Evolutionary conservation across 2,888 invertebrate genomes (phyloP), one percentile per base, ranked within the genome.

Genomic region (Blastobasis adustella): DNA sequence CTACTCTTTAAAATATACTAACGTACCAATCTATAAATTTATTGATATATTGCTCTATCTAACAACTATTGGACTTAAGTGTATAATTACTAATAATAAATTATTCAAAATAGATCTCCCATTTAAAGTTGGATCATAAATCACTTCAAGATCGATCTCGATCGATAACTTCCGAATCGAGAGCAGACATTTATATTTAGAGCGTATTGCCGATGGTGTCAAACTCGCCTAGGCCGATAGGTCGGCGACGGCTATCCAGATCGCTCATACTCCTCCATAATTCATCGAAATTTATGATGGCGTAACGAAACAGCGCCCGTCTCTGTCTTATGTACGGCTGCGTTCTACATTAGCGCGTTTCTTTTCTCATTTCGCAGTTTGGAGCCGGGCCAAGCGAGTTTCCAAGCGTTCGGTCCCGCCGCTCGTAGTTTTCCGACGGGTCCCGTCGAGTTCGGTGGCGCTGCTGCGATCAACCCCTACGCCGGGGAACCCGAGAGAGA

Each of bases 281-380:
- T 73, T 88, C 82, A 87, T 85, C 75, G 70, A 71, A 81, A 79
- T 80, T 79, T 77, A 82, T 72, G 76, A 79, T 80, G 75, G 73
- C 73, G 74, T 71, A 71, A 76, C 69, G 75, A 79, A 79, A 80
- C 72, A 65, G 66, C 74, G 56, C 65, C 77, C 76, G 73, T 88
- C 88, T 83, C 87, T 82, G 67, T 88, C 87, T 79, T 71, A 73
- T 83, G 71, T 80, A 79, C 71, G 73, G 70, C 61, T 68, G 67
- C 66, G 81, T 71, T 79, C 73, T 79, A 81, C 80, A 82, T 84
- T 82, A 80, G 79, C 78, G 67, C 73, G 71, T 85, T 86, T 86
- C 84, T 88, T 88, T 87, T 87, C 87, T 85, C 87, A 85, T 87
- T 87, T 89, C 83, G 79, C 89, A 87, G 89, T 79, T 89, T 90